Conservation (phyloP, 1,140 invertebrate species). For the Pemphigus obesinymphae region DNA sequence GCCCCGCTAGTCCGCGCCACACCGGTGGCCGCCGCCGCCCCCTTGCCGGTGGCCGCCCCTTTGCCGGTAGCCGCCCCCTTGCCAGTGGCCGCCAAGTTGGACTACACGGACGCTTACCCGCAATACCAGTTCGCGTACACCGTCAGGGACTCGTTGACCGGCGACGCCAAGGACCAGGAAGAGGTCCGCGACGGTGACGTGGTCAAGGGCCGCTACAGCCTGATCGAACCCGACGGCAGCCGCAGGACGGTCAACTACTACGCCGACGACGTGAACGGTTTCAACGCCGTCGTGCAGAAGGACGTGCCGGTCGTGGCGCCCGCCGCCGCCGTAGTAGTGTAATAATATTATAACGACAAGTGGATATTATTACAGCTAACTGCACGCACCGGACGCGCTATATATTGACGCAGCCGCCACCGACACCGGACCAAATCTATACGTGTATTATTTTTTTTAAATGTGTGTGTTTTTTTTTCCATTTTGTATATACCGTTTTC, state of each 20-base stretch:
- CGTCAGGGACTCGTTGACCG: conserved; percentile 54
- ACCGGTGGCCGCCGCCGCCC: conserved; percentile 5
- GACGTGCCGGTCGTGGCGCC: conserved; percentile 47
- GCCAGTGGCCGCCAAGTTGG: conserved; percentile 16
- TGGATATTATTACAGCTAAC: too few relatives aligned
- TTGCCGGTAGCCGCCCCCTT: conserved; percentile 47
- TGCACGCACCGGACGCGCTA: too few relatives aligned
- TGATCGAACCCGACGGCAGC: conserved; percentile 56
- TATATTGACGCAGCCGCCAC: not conserved
- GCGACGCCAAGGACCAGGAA: conserved; percentile 55
- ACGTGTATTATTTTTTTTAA: not conserved
- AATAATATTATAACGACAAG: too few relatives aligned
- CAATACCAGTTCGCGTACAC: conserved; percentile 56
- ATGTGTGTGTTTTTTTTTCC: not conserved
- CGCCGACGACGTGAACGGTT: conserved; percentile 59
- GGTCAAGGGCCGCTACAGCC: conserved; percentile 55
- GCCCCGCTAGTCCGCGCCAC: conserved; percentile 22
- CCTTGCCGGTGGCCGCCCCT: conserved; percentile 47
- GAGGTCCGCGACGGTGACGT: conserved; percentile 55
- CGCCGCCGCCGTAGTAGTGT: conserved; percentile 29
- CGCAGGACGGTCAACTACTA: conserved; percentile 59
- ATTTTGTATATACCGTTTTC: conserved; percentile 9
- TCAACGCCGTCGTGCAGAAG: conserved; percentile 61
- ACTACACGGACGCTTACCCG: conserved; percentile 47
- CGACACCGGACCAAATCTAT: not conserved